phyloP scores from a whole-genome alignment of 2,888 invertebrate species.

The Urechis unicinctus region DNA sequence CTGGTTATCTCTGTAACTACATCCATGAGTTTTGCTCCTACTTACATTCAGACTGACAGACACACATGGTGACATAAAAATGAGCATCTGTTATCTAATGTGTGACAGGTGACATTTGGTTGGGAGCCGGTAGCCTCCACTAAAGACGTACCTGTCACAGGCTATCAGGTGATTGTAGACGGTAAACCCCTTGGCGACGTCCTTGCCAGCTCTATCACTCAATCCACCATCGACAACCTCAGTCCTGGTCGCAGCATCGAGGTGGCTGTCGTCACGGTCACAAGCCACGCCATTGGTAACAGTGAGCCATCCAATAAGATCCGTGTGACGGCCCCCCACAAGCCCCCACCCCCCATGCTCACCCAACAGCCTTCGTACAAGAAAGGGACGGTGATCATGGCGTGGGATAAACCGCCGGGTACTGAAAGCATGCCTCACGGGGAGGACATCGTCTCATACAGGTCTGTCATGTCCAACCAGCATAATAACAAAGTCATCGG shows the following conservation, averaged over 20 bases:
- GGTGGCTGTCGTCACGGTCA: conserved; percentile 39
- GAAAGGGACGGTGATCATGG: conserved; percentile 41
- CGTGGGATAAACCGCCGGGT: conserved; percentile 42
- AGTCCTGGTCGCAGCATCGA: conserved; percentile 31
- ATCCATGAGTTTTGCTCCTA: background rate
- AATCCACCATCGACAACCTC: conserved; percentile 46
- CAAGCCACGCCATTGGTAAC: conserved; percentile 34
- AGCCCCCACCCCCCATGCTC: conserved; percentile 36
- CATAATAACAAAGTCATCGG: no score
- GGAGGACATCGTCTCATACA: conserved; percentile 40
- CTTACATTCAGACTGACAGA: no score
- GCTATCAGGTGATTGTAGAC: conserved; percentile 45
- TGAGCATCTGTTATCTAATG: background rate
- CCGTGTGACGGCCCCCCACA: conserved; percentile 33
- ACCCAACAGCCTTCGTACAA: conserved; percentile 46
- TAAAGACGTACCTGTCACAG: conserved; percentile 34
- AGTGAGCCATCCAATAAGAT: conserved; percentile 13
- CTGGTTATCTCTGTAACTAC: no score
- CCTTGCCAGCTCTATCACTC: conserved; percentile 29
- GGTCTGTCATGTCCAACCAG: conserved; percentile 27
- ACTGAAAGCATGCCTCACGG: conserved; percentile 28
- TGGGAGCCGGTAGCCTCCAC: conserved; percentile 38
- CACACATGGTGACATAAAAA: background rate
- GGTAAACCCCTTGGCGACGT: conserved; percentile 38
- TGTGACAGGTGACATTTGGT: conserved; percentile 33